These are phyloP conservation scores for Melospiza georgiana DNA, from an alignment of 2,113 vertebrate genomes.

Conservation along the genomic window DNA sequence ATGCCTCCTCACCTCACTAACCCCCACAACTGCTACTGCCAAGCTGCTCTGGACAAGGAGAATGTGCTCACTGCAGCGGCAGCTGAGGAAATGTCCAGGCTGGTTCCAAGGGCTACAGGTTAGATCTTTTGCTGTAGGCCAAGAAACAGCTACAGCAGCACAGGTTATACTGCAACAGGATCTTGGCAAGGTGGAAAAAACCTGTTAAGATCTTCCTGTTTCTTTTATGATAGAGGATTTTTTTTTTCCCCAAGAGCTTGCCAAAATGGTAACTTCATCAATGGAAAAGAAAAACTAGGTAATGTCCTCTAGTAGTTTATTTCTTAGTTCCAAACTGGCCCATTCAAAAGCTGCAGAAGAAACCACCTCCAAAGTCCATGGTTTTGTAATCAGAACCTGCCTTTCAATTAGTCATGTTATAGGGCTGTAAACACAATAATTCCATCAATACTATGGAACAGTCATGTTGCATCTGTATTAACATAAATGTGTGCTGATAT, in stretches of 20 bases:
- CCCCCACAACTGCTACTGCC: not conserved
- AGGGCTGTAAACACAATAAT: constrained; percentile 42
- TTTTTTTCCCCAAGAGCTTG: not conserved
- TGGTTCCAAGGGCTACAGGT: not conserved
- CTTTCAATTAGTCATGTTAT: constrained; percentile 35
- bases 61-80: not conserved
- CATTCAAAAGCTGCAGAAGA: not conserved
- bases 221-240: not conserved
- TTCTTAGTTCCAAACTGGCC: not conserved
- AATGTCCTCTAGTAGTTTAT: not conserved
- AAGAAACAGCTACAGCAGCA: not conserved
- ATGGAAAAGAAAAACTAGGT: not conserved
- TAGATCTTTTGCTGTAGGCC: not conserved
- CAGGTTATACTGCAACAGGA: not conserved
- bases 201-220: not conserved
- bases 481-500: constrained; percentile 40
- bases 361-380: not conserved
- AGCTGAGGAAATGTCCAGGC: not conserved
- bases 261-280: not conserved
- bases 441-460: constrained; percentile 45
- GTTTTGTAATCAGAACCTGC: constrained; percentile 28
- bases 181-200: not conserved
- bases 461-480: constrained; percentile 36
- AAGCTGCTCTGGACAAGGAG: constrained; percentile 29
- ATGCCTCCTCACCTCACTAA: not conserved